Conservation (phyloP, 2,113 vertebrate genomes). For the Alces alces region DNA sequence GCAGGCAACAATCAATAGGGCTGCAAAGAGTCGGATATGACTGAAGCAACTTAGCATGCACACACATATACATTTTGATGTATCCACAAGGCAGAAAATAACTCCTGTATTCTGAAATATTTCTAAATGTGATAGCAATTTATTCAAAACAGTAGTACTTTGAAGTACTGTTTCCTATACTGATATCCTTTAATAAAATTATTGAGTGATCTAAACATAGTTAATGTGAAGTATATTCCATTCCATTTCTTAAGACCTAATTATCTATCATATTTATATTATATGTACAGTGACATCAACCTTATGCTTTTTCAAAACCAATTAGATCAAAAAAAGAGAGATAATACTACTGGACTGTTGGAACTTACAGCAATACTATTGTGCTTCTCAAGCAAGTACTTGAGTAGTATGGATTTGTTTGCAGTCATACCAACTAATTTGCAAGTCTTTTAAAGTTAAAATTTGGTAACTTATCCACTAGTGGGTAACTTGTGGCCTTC, state of each 20-base stretch:
- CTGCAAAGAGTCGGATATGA: background rate
- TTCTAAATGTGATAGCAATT: background rate
- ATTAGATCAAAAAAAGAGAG: background rate
- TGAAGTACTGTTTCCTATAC: background rate
- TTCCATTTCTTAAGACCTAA: background rate
- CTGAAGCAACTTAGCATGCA: background rate
- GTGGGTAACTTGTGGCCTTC: background rate
- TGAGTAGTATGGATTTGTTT: background rate
- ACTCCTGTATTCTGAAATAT: background rate
- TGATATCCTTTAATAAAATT: slow-evolving; percentile 6
- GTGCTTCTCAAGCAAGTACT: background rate
- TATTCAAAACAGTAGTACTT: background rate
- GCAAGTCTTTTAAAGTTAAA: background rate
- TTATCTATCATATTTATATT: background rate
- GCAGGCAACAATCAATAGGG: background rate
- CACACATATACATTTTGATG: background rate
- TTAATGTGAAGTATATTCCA: slow-evolving; percentile 9
- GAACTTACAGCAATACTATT: background rate
- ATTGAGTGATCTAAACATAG: background rate
- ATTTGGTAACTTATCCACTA: background rate
- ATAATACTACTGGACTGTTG: background rate
- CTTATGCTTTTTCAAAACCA: background rate
- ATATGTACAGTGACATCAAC: background rate
- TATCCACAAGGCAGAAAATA: background rate
- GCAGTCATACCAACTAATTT: background rate